A percentile compares a stretch with the other conserved stretches of the same genome.
Conservation (phyloP, 2,888 invertebrate genomes). For the Chironomus riparius region DNA sequence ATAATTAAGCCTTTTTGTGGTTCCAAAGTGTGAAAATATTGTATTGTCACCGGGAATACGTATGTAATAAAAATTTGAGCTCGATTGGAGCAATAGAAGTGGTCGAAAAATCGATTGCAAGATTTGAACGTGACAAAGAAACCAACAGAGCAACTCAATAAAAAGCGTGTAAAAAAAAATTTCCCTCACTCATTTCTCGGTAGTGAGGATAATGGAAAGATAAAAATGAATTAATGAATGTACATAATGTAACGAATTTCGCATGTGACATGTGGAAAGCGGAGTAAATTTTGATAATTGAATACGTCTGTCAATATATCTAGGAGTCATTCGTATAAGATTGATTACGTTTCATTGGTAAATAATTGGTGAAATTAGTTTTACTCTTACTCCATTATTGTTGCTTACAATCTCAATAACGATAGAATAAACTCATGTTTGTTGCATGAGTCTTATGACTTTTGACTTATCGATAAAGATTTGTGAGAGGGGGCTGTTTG, state of each 20-base stretch:
- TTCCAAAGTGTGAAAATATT: no score
- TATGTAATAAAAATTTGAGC: no score
- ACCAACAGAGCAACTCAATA: no score
- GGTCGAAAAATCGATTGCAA: no score
- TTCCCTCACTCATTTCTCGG: neutral
- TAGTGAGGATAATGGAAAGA: neutral
- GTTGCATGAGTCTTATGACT: constrained; percentile 10
- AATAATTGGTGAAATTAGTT: constrained; percentile 25
- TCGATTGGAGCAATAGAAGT: no score
- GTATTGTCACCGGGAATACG: no score
- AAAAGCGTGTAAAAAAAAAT: no score
- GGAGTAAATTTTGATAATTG: constrained; percentile 15
- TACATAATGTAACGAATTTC: neutral
- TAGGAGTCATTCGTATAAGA: constrained; percentile 5
- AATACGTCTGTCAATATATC: constrained; percentile 13
- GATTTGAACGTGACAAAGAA: no score
- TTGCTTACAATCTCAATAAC: neutral
- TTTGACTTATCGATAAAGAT: neutral
- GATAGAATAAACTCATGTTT: neutral
- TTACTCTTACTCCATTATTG: neutral
- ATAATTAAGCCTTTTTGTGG: no score
- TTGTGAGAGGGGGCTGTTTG: no score
- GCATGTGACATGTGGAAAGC: neutral
- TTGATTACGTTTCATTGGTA: constrained; percentile 24
- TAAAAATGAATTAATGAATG: neutral